Conservation (phyloP, 1,140 invertebrate species). For the Neodiprion fabricii region DNA sequence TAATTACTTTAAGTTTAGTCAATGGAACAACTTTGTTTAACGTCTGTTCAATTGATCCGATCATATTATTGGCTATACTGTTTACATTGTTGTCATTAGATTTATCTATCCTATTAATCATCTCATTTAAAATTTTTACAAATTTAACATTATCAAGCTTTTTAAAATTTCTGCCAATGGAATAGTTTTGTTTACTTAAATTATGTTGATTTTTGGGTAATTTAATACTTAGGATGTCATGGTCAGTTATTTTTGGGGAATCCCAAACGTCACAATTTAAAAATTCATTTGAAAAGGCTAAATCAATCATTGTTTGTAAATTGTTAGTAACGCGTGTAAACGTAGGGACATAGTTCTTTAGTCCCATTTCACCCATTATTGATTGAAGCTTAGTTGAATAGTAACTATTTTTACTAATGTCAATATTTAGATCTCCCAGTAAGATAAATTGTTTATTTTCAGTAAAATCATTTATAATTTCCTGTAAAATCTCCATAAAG, state of each 20-base stretch:
- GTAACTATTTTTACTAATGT: conserved; percentile 5
- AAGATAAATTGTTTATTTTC: conserved; percentile 2
- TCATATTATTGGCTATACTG: conserved; percentile 17
- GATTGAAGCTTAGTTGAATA: conserved; percentile 1
- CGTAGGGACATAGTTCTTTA: conserved; percentile 7
- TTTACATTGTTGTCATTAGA: conserved; percentile 16
- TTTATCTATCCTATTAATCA: conserved; percentile 18
- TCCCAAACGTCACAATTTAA: background rate
- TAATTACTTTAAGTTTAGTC: conserved; percentile 17
- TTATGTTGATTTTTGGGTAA: background rate
- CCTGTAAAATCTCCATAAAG: conserved; percentile 3
- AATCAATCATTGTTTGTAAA: conserved; percentile 4
- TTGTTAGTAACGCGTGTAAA: background rate
- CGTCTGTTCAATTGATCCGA: conserved; percentile 18
- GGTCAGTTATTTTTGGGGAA: conserved; percentile 4
- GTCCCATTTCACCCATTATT: background rate
- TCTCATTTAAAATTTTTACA: conserved; percentile 22
- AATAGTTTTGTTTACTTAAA: conserved; percentile 9
- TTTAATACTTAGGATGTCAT: background rate
- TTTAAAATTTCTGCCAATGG: background rate
- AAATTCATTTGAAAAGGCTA: conserved; percentile 6
- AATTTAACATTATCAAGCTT: conserved; percentile 18
- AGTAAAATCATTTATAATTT: background rate
- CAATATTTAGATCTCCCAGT: background rate
- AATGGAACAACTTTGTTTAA: conserved; percentile 20